Conservation (phyloP, 1,140 invertebrate genomes). For the Drosophila pandora region DNA sequence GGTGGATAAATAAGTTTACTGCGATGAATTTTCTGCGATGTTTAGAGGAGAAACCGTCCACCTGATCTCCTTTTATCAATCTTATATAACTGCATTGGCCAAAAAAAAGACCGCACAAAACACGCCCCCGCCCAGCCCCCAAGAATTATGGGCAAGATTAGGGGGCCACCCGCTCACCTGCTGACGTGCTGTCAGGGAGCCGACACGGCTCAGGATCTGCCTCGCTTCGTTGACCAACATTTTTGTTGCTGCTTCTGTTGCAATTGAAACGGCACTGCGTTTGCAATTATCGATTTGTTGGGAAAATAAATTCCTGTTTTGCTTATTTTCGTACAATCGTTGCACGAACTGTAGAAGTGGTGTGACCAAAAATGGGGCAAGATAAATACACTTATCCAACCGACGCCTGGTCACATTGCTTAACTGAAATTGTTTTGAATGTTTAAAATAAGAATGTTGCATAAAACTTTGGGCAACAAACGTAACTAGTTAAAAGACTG, state of each 20-base stretch:
- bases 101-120: conserved; percentile 16
- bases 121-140: conserved; percentile 14
- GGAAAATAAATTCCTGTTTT: conserved; percentile 43
- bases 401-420: background rate
- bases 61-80: conserved; percentile 21
- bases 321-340: conserved; percentile 46
- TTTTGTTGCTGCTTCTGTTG: conserved; percentile 22
- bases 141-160: background rate
- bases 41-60: conserved; percentile 5
- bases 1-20: conserved; percentile 15
- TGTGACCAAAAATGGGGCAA: conserved; percentile 7
- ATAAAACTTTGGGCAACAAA: no score
- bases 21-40: conserved; percentile 4
- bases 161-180: conserved; percentile 55
- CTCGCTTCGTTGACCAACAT: conserved; percentile 79
- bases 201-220: conserved; percentile 66
- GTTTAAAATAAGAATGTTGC: no score
- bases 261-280: conserved; percentile 83
- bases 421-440: background rate
- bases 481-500: no score
- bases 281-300: conserved; percentile 70
- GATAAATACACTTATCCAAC: conserved; percentile 11
- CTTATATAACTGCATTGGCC: conserved; percentile 57
- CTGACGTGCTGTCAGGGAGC: conserved; percentile 70
- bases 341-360: conserved; percentile 25